These are phyloP conservation scores for Zoanthus sociatus DNA, from an alignment of 92 coral and sea anemone species.

Conservation along the genomic window DNA sequence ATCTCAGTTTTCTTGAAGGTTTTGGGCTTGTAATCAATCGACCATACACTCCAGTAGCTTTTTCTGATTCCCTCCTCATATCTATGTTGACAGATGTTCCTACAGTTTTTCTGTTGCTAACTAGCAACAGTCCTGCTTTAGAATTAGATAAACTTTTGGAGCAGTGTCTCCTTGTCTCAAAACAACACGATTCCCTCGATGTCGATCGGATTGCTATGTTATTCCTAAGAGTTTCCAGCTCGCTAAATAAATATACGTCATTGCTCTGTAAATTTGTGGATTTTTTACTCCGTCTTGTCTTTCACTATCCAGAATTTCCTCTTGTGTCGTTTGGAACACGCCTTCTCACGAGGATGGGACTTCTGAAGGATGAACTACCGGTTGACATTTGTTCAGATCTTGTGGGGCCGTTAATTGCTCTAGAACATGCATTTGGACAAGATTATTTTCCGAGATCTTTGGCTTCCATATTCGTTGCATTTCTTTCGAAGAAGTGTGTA, in stretches of 20 bases:
- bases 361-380: conserved; percentile 70
- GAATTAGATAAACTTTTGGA: conserved; percentile 23
- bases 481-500: conserved; percentile 75
- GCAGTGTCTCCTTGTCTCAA: conserved; percentile 9
- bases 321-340: conserved; percentile 58
- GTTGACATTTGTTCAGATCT: conserved; percentile 47
- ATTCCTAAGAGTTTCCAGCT: conserved; percentile 58
- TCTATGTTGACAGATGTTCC: neutral
- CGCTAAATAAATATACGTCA: conserved; percentile 17
- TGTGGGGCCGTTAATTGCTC: conserved; percentile 74
- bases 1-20: conserved; percentile 35
- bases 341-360: conserved; percentile 79
- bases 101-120: neutral
- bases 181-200: conserved; percentile 25
- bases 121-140: neutral
- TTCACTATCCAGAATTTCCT: conserved; percentile 39
- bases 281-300: conserved; percentile 49
- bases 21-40: conserved; percentile 7
- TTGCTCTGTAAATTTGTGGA: conserved; percentile 55
- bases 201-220: conserved; percentile 65
- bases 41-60: conserved; percentile 27
- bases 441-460: conserved; percentile 86
- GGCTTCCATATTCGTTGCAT: conserved; percentile 83
- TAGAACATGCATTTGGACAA: conserved; percentile 67
- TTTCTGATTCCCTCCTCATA: neutral